Evolutionary conservation across 2,797 vertebrate genomes (phyloP).

Genomic region (Fistularia commersonii): DNA sequence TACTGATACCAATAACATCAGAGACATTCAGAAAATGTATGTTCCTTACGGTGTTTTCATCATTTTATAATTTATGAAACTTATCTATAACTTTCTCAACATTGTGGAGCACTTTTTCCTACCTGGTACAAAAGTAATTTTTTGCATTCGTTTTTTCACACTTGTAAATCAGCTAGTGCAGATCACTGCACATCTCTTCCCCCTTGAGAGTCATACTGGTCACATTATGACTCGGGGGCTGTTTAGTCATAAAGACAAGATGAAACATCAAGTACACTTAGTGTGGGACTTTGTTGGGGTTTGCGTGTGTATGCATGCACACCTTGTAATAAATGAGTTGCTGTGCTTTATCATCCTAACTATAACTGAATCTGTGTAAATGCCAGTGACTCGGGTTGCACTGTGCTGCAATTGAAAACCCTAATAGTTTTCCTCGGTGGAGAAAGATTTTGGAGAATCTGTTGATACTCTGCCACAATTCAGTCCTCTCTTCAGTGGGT

Average conservation of each 20-base stretch:
- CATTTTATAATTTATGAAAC: no score
- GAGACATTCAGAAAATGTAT: no score
- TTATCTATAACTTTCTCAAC: no score
- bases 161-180: neutral
- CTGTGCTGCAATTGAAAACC: slow-evolving; percentile 19
- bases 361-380: slow-evolving; percentile 8
- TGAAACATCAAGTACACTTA: slow-evolving; percentile 25
- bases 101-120: no score
- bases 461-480: slow-evolving; percentile 29
- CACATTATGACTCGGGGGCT: slow-evolving; percentile 18
- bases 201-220: slow-evolving; percentile 16
- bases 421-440: slow-evolving; percentile 9
- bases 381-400: slow-evolving; percentile 12
- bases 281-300: slow-evolving; percentile 1
- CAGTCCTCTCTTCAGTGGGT: slow-evolving; percentile 42
- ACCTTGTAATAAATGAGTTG: no score
- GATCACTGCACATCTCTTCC: slow-evolving; percentile 2
- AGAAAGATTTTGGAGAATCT: slow-evolving; percentile 28
- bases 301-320: slow-evolving; percentile 10
- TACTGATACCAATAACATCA: no score
- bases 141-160: no score
- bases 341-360: slow-evolving; percentile 6
- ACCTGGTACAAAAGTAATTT: no score
- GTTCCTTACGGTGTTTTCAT: no score
- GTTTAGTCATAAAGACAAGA: slow-evolving; percentile 31